Base-by-base conservation (phyloP, 2,113 vertebrate genomes). In the Myocastor coypus region DNA sequence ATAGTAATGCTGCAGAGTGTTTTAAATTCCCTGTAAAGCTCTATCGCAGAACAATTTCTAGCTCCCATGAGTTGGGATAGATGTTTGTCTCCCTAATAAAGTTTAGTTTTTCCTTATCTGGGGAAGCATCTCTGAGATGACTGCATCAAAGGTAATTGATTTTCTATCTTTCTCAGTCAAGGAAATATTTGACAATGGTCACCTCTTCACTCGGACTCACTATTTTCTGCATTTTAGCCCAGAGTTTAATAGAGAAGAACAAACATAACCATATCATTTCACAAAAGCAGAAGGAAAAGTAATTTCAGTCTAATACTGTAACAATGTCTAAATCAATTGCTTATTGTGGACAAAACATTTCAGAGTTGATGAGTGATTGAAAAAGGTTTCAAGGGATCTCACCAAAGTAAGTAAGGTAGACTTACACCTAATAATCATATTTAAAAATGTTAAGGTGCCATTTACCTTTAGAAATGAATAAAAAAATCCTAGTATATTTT, bases 181-280 rank as follows among this genome's bases (percentile, higher is more conserved):
- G 69, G 32, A 83, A 46, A 89, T 37, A 26, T 34, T 80, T 68
- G 46, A 89, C n/a, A 75, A 42, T 1, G 66, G 75, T 82, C 63
- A 19, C 78, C 50, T 73, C n/a, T 86, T 66, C 7, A 11, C n/a
- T 78, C 16, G 11, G 37, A 89, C 90, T 77, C 20, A 10, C 3
- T 78, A 12, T 52, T 96, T 73, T 32, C 37, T 95, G 78, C 95
- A 40, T 83, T 94, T 95, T 94, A 86, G 83, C 69, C 63, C 55
- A 80, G 73, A 71, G 59, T 59, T 55, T 83, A 94, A 83, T 26
- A 91, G 61, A 66, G 32, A 94, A 66, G 34, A 87, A 20, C 9
- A 89, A 55, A 75, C 42, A 17, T 24, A 59, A 80, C 83, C 61
- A 11, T 20, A 63, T 32, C 59, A 46, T 30, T 96, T 66, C 80